Base-by-base conservation (phyloP, 2,797 vertebrate species). In the Remorina albescens region DNA sequence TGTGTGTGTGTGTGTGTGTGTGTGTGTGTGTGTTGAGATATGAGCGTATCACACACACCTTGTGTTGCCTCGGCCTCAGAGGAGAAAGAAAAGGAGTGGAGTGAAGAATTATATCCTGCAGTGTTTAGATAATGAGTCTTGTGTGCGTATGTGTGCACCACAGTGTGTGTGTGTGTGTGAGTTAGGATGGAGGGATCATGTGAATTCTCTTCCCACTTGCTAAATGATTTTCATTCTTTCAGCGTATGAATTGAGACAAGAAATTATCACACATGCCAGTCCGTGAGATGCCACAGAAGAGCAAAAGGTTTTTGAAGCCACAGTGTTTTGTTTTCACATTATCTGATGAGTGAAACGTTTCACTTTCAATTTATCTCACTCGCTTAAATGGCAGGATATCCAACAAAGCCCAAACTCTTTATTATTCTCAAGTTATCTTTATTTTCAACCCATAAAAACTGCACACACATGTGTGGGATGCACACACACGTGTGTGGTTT, bases 201-300 rank as follows among this genome's bases (percentile, higher is more conserved):
- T 54, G 56, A 74, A 67, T 82, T 83, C 62, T 82, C 85, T 87
- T 88, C 87, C 79, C 82, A 82, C 56, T 58, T 60, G 77, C 67
- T 56, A 89, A 91, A 93, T 87, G 78, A 76, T 89, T 89, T 92
- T 91, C 86, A 88, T 87, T 92, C 86, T 82, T 89, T 76, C 76
- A 87, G 71, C 69, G 75, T 91, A 89, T 89, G 87, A 90, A 88
- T 74, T 76, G 68, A 85, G 86, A 86, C 79, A 63, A 84, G 79
- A 81, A 74, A 86, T 80, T 76, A 85, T 86, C 82, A 9, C 74
- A 78, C 76, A 85, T 86, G 76, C 80, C 78, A 75, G 65, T 79
- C 80, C 76, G 71, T 28, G 47, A 83, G 75, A 80, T 69, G 75
- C 73, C 61, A 56, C 32, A 1, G 53, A 66, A 18, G 51, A 75